Evolutionary conservation across 1,140 invertebrate genomes (phyloP), one percentile per base, ranked within the genome.

Genomic region (Drosophila albomicans): DNA sequence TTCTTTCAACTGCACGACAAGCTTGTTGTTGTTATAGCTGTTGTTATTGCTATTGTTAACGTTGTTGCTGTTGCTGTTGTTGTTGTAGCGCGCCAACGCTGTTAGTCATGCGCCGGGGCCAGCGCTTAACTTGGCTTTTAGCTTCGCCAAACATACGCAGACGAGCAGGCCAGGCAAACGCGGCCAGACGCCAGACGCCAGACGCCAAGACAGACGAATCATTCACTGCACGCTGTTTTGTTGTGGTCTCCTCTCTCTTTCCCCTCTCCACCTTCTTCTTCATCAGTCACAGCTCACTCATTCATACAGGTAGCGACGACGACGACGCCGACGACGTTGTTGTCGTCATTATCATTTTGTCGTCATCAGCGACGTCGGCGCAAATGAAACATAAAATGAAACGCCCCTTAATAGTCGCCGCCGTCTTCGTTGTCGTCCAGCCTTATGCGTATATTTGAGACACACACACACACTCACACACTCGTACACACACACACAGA

Each of bases 341-440:
- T 54, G 84, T 75, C 82, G 84, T 88, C 85, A 88, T 88, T 88
- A 88, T 89, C 84, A 88, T 88, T 88, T 88, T 88, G 84, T 88
- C 85, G 84, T 88, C 84, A 84, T 88, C 85, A 89, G 70, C 85
- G 75, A 85, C 75, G 84, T 88, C 86, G 78, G 81, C 81, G 86
- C 86, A 89, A 90, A 90, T 90, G 85, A 89, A 89, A 90, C 86
- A 89, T 90, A 90, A 85, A 89, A 90, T 90, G 86, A 89, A 89
- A 89, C 86, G 85, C 85, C 81, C 81, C 85, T 90, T 89, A 90
- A 89, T 85, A 89, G 81, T 76, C 71, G 62, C 65, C 62, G 72
- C 46, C 57, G 78, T 56, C 49, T 65, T 46, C 56, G 45, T 49
- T 57, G 74, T 75, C 57, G 75, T 69, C 63, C 70, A 68, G 75